A percentile compares a stretch with the other conserved stretches of the same genome.
These are phyloP conservation scores for Hycleus phaleratus DNA, from an alignment of 1,140 invertebrate genomes.

Conservation along the genomic window DNA sequence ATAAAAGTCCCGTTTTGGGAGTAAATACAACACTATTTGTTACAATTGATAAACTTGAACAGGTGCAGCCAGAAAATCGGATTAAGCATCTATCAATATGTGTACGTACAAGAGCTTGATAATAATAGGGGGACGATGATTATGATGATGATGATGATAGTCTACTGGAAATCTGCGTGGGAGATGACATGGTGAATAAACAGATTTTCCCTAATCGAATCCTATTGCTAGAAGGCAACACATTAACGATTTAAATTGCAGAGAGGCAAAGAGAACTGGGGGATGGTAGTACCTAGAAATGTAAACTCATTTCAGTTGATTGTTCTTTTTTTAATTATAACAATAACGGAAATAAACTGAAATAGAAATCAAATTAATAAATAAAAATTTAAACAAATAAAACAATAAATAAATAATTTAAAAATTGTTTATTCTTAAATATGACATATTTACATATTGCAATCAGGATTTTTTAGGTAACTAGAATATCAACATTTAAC, in stretches of 20 bases:
- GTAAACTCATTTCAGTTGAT: no score
- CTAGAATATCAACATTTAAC: slow-evolving; percentile 13
- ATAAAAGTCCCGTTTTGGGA: neutral
- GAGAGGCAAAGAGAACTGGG: no score
- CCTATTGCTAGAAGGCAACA: neutral
- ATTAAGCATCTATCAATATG: slow-evolving; percentile 9
- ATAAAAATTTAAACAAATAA: neutral
- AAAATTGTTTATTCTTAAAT: slow-evolving; percentile 9
- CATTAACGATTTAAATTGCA: no score
- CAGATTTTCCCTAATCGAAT: slow-evolving; percentile 8
- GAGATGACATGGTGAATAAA: slow-evolving; percentile 23
- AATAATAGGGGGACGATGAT: no score
- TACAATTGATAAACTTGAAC: neutral
- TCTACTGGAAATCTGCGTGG: slow-evolving; percentile 28
- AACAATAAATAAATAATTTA: slow-evolving; percentile 5
- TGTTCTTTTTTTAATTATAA: neutral
- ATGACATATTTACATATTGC: slow-evolving; percentile 10
- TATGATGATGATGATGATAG: neutral
- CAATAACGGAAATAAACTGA: neutral
- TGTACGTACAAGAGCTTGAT: no score
- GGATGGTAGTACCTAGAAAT: no score
- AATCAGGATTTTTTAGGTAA: slow-evolving; percentile 4
- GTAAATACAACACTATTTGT: no score
- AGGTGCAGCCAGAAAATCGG: slow-evolving; percentile 18
- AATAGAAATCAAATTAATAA: neutral